Evolutionary conservation across 2,113 vertebrate genomes (phyloP).

Genomic region (Cisticola juncidis): DNA sequence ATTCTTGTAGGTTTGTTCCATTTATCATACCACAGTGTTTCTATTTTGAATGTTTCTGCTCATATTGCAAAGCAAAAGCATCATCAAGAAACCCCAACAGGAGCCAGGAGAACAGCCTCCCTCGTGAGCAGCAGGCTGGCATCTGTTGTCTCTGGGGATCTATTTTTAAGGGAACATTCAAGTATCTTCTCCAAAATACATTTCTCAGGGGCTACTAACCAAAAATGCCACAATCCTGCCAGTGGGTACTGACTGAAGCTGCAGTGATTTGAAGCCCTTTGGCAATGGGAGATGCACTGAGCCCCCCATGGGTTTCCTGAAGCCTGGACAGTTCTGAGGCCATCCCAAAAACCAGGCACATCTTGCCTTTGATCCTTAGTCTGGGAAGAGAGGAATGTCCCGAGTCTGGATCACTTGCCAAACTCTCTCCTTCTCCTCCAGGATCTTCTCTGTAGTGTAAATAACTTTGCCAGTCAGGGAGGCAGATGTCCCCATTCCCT

Average conservation of each 20-base stretch:
- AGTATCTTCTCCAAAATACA: conserved; percentile 7
- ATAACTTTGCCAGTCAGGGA: not conserved
- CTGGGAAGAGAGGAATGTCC: not conserved
- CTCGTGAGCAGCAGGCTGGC: conserved; percentile 13
- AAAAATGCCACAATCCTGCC: not conserved
- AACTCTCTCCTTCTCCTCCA: not conserved
- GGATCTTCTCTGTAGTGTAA: not conserved
- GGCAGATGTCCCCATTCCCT: not conserved
- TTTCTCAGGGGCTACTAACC: not conserved
- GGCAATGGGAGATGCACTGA: not conserved
- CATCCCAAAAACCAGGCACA: fast-evolving
- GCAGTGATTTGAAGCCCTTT: not conserved
- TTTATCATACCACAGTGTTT: conserved; percentile 24
- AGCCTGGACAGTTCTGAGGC: not conserved
- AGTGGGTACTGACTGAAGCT: not conserved
- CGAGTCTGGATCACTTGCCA: fast-evolving
- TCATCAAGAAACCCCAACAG: conserved; percentile 3
- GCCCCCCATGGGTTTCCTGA: not conserved
- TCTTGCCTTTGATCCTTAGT: not conserved
- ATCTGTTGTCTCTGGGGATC: conserved; percentile 8
- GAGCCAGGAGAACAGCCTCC: conserved; percentile 3
- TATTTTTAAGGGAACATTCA: conserved; percentile 31
- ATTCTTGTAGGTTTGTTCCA: conserved; percentile 2
- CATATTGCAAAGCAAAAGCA: conserved; percentile 21
- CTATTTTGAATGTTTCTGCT: conserved; percentile 54